Percentiles rank a stretch among this genome's conserved stretches.
Evolutionary conservation across 2,113 vertebrate genomes (phyloP).

Genomic region (Dendrocopos noguchii): DNA sequence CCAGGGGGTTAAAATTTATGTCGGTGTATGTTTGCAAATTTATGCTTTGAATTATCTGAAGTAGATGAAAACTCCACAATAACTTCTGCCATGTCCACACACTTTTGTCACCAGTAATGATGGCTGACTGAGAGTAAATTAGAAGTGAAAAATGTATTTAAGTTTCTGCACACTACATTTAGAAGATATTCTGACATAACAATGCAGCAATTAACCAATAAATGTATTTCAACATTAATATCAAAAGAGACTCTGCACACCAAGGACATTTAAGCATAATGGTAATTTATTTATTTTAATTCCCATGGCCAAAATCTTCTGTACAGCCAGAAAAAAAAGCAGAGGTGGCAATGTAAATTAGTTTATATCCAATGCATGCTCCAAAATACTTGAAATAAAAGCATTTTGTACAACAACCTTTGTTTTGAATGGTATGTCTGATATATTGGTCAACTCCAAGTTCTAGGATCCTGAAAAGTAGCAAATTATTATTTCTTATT

Average conservation of each 20-base stretch:
- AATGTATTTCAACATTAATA: background rate
- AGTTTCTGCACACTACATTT: background rate
- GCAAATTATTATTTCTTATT: background rate
- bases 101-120: background rate
- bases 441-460: background rate
- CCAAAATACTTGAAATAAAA: background rate
- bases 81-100: background rate
- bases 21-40: background rate
- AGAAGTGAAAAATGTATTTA: background rate
- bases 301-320: background rate
- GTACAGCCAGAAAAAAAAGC: background rate
- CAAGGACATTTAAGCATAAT: background rate
- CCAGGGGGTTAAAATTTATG: no score
- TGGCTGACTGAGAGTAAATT: background rate
- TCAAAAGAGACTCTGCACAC: background rate
- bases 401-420: no score
- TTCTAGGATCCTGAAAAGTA: background rate
- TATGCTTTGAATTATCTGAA: background rate
- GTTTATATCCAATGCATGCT: background rate
- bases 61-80: background rate
- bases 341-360: background rate
- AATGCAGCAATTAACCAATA: background rate
- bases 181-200: background rate
- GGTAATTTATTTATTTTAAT: background rate
- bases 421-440: no score